Evolutionary conservation across 2,888 invertebrate genomes (phyloP).

Genomic region (Drosophila aldrichi): DNA sequence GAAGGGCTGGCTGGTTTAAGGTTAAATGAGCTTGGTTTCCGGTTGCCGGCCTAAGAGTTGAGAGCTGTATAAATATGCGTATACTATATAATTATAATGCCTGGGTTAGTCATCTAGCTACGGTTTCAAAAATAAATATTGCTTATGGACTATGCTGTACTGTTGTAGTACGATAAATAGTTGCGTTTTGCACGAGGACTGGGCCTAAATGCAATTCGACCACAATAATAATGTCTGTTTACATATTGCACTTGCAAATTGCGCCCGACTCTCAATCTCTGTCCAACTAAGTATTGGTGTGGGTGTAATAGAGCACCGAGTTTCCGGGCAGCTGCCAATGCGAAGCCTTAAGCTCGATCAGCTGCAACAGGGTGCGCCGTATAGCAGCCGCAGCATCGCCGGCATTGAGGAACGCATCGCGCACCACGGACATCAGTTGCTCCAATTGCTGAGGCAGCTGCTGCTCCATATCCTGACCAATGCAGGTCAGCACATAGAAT

Average conservation of each 20-base stretch:
- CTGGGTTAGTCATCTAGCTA: conserved; percentile 70
- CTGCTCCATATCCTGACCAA: conserved; percentile 93
- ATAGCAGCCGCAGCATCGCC: conserved; percentile 90
- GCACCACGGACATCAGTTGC: conserved; percentile 91
- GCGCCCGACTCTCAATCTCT: conserved; percentile 26
- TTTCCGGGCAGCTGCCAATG: conserved; percentile 96
- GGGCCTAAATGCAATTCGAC: conserved; percentile 77
- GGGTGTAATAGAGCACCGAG: conserved; percentile 92
- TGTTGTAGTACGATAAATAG: conserved; percentile 60
- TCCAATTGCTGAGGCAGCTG: conserved; percentile 93
- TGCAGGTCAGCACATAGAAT: conserved; percentile 94
- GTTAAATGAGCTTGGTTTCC: conserved; percentile 26
- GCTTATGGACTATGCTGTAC: conserved; percentile 60
- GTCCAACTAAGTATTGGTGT: conserved; percentile 66
- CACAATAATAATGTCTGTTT: conserved; percentile 70
- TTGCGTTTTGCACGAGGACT: conserved; percentile 58
- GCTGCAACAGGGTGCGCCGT: conserved; percentile 93
- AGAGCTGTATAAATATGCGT: conserved; percentile 27
- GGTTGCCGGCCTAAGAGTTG: conserved; percentile 16
- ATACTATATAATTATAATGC: conserved; percentile 21
- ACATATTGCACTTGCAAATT: conserved; percentile 64
- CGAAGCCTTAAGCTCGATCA: conserved; percentile 95
- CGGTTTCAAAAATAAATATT: conserved; percentile 71
- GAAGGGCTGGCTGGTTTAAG: background rate
- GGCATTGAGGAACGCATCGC: conserved; percentile 93